Conservation (phyloP, 2,113 vertebrate genomes). For the Lasiurus borealis region DNA sequence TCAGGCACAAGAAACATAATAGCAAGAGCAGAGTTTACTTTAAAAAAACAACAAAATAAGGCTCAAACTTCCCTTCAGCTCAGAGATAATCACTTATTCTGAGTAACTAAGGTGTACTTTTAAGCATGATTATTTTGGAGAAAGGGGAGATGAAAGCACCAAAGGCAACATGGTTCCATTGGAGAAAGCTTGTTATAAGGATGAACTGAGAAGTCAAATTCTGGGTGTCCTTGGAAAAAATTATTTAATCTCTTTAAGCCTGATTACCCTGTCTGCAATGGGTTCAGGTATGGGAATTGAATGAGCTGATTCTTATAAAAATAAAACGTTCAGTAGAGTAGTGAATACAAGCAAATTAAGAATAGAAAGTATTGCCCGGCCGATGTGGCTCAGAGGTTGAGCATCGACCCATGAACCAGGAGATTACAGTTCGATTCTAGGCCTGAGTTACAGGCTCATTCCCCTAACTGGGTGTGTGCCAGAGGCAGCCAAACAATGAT, state of each 20-base stretch:
- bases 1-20: not conserved
- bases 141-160: not conserved
- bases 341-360: slow-evolving; percentile 15
- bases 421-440: too few relatives aligned
- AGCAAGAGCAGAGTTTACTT: not conserved
- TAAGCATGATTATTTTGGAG: not conserved
- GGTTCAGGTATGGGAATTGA: not conserved
- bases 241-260: not conserved
- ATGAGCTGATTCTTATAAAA: slow-evolving; percentile 16
- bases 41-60: slow-evolving; percentile 10
- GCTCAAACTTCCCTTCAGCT: not conserved
- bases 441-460: too few relatives aligned
- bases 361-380: not conserved
- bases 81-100: slow-evolving; percentile 24
- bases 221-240: slow-evolving; percentile 40
- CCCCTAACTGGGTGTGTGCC: too few relatives aligned
- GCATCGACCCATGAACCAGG: too few relatives aligned
- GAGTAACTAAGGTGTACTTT: not conserved
- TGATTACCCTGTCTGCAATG: not conserved
- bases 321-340: not conserved
- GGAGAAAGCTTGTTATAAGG: not conserved
- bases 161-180: not conserved
- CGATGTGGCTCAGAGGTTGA: too few relatives aligned
- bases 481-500: too few relatives aligned
- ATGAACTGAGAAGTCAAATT: slow-evolving; percentile 21